Evolutionary conservation across 2,888 invertebrate species (phyloP).

Genomic region (Platypus cylindrus): DNA sequence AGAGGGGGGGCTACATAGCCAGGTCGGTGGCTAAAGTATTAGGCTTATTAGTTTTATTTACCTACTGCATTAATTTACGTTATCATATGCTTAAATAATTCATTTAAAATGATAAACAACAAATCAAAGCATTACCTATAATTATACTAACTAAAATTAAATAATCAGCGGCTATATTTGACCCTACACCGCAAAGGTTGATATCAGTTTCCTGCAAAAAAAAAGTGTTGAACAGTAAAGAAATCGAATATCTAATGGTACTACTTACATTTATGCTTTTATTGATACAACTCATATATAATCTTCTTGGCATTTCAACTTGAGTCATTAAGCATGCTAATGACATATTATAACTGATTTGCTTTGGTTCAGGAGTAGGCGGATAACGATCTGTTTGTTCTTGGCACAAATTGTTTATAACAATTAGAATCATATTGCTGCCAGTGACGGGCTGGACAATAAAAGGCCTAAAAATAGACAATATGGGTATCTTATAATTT

Average conservation of each 20-base stretch:
- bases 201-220: slow-evolving; percentile 51
- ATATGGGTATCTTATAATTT: no score
- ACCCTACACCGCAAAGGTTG: slow-evolving; percentile 48
- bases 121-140: no score
- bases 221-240: slow-evolving; percentile 4
- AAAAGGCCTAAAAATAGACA: slow-evolving; percentile 53
- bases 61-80: no score
- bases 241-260: background rate
- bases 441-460: slow-evolving; percentile 63
- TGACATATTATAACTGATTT: slow-evolving; percentile 37
- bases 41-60: no score
- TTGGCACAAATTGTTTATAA: slow-evolving; percentile 54
- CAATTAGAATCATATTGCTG: slow-evolving; percentile 69
- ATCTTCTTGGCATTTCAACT: slow-evolving; percentile 49
- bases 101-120: no score
- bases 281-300: slow-evolving; percentile 64
- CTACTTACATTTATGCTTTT: slow-evolving; percentile 58
- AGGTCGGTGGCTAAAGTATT: no score
- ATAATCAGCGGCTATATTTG: slow-evolving; percentile 20
- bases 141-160: no score
- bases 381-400: slow-evolving; percentile 19
- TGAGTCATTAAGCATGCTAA: slow-evolving; percentile 33
- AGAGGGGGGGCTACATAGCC: no score
- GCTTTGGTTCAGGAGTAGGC: slow-evolving; percentile 25
- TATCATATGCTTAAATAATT: no score